A percentile compares a stretch with the other conserved stretches of the same genome.
phyloP scores from a whole-genome alignment of 2,797 vertebrate genomes.

The Alcedo quadribrachys region DNA sequence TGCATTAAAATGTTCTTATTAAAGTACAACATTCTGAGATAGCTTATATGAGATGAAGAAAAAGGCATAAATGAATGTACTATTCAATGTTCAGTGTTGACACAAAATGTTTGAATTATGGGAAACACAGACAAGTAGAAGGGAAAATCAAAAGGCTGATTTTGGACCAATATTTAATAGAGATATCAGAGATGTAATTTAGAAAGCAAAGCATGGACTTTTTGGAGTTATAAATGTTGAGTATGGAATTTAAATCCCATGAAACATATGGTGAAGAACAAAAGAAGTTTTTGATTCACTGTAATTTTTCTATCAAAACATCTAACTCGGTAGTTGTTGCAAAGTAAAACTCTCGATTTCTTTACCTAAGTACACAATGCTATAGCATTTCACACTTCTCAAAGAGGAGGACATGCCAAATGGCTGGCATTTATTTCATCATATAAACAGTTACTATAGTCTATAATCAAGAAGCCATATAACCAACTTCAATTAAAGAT shows the following conservation, averaged over 20 bases:
- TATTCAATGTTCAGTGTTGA: not conserved
- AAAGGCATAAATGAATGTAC: not conserved
- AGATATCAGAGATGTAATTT: not conserved
- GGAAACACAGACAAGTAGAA: not conserved
- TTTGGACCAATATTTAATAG: not conserved
- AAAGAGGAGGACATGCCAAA: not conserved
- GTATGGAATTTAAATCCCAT: not conserved
- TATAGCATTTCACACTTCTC: not conserved
- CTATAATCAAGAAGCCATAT: not conserved
- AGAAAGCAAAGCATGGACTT: not conserved
- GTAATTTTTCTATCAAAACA: not conserved
- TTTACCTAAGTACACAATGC: not conserved
- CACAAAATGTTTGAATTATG: not conserved
- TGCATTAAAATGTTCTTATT: not conserved
- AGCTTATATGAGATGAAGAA: not conserved
- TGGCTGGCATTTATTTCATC: not conserved
- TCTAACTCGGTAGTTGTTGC: not conserved
- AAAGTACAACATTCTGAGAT: not conserved
- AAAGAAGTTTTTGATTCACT: not conserved
- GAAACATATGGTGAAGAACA: not conserved
- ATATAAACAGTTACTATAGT: not conserved
- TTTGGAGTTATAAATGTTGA: not conserved
- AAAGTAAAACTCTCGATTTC: not conserved
- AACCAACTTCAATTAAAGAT: not conserved
- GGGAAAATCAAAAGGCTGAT: not conserved